Evolutionary conservation across 2,888 invertebrate species (phyloP).

Genomic region (Bruchidius siliquastri): DNA sequence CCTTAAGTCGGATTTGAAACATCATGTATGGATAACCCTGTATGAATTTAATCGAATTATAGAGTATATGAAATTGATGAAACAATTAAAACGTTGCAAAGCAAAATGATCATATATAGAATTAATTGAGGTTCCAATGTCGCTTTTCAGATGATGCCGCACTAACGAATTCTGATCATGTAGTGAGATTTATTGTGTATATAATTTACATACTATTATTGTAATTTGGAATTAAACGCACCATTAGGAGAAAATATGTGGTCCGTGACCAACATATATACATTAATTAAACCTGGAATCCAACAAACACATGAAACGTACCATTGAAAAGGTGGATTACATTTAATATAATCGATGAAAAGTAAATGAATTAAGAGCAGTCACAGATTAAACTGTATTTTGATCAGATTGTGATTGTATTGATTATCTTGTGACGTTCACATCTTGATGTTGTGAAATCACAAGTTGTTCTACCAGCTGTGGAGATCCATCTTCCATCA

Average conservation of each 20-base stretch:
- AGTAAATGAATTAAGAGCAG: background rate
- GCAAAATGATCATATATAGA: background rate
- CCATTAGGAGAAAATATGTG: background rate
- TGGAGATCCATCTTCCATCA: too few species aligned
- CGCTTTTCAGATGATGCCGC: background rate
- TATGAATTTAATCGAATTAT: too few species aligned
- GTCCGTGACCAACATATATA: background rate
- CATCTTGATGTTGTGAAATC: background rate
- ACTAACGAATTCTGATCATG: background rate
- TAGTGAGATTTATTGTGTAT: background rate
- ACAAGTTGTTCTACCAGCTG: too few species aligned
- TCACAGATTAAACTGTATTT: background rate
- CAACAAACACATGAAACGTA: background rate
- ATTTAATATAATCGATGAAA: background rate
- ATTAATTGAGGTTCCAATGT: background rate
- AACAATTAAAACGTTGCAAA: background rate
- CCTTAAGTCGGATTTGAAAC: too few species aligned
- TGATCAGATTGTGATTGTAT: background rate
- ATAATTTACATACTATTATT: background rate
- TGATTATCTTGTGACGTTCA: background rate
- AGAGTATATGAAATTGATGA: too few species aligned
- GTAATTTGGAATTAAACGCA: background rate
- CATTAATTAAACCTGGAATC: slow-evolving; percentile 12
- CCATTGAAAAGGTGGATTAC: background rate
- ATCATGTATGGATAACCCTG: too few species aligned